Evolutionary conservation across 2,888 invertebrate species (phyloP).

Genomic region (Nipponacmea schrenckii): DNA sequence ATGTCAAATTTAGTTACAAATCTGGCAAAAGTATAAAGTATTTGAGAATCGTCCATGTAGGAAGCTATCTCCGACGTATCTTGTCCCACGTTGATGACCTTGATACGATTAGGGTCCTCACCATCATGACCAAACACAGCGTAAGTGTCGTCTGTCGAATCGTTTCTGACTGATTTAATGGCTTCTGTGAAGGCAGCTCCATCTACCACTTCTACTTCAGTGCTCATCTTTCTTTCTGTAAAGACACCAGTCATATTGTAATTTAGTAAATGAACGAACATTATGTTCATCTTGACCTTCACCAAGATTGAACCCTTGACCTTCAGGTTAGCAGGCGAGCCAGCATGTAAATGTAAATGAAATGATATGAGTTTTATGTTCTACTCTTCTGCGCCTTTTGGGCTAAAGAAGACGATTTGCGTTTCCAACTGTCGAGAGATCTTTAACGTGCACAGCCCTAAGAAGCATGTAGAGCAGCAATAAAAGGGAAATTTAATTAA

Average conservation of each 20-base stretch:
- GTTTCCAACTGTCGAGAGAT: too few relatives aligned
- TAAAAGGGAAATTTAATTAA: too few relatives aligned
- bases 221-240: slow-evolving; percentile 53
- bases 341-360: too few relatives aligned
- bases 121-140: slow-evolving; percentile 59
- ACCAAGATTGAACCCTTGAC: too few relatives aligned
- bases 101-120: slow-evolving; percentile 52
- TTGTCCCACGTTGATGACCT: slow-evolving; percentile 44
- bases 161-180: slow-evolving; percentile 52
- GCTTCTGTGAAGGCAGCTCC: slow-evolving; percentile 45
- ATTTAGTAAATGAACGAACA: not conserved
- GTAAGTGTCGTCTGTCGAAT: slow-evolving; percentile 40
- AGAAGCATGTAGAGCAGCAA: too few relatives aligned
- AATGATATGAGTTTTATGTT: too few relatives aligned
- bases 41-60: slow-evolving; percentile 44
- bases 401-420: too few relatives aligned
- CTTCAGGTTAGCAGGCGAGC: too few relatives aligned
- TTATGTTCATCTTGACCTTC: too few relatives aligned
- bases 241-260: not conserved
- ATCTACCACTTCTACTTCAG: slow-evolving; percentile 50
- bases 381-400: too few relatives aligned
- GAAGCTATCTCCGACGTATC: slow-evolving; percentile 42
- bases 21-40: slow-evolving; percentile 61
- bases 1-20: slow-evolving; percentile 62
- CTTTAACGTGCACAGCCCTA: too few relatives aligned